A percentile compares a stretch with the other conserved stretches of the same genome.
Evolutionary conservation across 2,113 vertebrate species (phyloP).

Genomic region (Ahaetulla prasina): DNA sequence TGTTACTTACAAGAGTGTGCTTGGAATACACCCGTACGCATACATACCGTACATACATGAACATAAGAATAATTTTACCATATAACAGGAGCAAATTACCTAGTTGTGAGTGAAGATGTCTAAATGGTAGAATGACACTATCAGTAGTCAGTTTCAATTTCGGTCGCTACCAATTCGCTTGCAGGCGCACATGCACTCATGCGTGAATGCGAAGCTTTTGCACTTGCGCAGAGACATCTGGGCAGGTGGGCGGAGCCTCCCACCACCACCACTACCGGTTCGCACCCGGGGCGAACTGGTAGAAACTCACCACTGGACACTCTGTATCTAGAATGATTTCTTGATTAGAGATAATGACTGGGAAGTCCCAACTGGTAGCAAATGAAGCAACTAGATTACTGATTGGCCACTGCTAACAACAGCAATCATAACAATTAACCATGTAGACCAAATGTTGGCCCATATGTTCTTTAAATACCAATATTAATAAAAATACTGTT

Average conservation of each 20-base stretch:
- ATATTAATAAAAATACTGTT: not conserved
- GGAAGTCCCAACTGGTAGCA: not conserved
- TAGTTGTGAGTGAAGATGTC: not conserved
- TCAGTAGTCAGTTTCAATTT: too few species aligned
- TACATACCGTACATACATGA: not conserved
- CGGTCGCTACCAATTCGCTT: too few species aligned
- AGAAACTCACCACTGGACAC: too few species aligned
- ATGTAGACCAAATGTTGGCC: not conserved
- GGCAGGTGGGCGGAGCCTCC: too few species aligned
- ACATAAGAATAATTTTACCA: not conserved
- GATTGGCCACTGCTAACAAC: not conserved
- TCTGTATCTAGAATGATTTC: too few species aligned
- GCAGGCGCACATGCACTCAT: too few species aligned
- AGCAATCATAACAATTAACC: not conserved
- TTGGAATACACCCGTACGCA: not conserved
- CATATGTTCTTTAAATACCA: not conserved
- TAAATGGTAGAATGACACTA: not conserved
- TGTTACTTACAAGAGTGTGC: not conserved
- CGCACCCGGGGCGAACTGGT: too few species aligned
- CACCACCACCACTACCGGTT: too few species aligned
- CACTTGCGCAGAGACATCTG: too few species aligned
- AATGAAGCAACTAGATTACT: not conserved
- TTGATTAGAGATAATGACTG: not conserved
- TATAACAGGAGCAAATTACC: not conserved
- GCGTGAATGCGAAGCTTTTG: too few species aligned